A percentile compares a stretch with the other conserved stretches of the same genome.
Evolutionary conservation across 2,113 vertebrate genomes (phyloP).

Genomic region (Lathamus discolor): DNA sequence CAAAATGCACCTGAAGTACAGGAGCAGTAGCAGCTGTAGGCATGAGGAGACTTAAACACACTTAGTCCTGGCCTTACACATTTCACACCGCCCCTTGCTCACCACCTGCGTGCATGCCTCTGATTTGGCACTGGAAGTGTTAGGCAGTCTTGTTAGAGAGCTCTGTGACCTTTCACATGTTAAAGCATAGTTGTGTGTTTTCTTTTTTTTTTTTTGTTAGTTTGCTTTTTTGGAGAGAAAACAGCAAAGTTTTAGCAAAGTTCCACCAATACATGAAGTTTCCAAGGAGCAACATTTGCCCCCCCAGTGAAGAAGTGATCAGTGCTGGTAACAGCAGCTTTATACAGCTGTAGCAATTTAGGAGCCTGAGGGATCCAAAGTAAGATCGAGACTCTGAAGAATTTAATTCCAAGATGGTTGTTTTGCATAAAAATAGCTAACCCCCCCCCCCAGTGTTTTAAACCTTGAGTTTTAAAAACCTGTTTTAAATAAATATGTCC

Average conservation of each 20-base stretch:
- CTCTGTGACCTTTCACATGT: background rate
- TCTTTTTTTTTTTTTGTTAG: too few species aligned
- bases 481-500: background rate
- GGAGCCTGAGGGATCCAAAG: background rate
- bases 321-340: background rate
- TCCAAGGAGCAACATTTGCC: background rate
- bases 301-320: background rate
- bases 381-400: background rate
- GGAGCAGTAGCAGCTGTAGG: background rate
- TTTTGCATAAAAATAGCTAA: background rate
- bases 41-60: background rate
- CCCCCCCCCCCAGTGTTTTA: background rate
- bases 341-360: background rate
- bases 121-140: background rate
- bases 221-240: background rate
- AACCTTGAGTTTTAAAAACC: background rate
- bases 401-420: background rate
- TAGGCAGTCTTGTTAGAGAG: rapidly evolving
- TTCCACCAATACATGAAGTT: background rate
- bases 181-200: background rate
- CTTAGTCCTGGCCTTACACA: background rate
- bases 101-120: rapidly evolving
- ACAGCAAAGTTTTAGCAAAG: background rate
- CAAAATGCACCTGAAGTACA: background rate
- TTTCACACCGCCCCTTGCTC: rapidly evolving